These are phyloP conservation scores for Sylvilagus bachmani DNA, from an alignment of 2,113 vertebrate species.

Conservation along the genomic window DNA sequence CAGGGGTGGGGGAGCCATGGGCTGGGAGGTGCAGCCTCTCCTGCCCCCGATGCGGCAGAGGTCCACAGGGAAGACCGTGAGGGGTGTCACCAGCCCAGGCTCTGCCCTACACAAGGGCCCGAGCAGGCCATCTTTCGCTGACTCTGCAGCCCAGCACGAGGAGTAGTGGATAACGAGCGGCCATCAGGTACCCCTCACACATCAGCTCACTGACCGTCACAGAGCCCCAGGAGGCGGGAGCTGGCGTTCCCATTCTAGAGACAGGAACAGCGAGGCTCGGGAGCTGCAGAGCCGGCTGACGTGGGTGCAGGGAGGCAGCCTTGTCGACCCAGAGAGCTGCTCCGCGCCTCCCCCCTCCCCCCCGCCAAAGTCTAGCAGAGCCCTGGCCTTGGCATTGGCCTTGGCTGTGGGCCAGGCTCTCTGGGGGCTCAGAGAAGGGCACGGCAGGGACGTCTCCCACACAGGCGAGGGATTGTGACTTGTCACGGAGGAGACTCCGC, in stretches of 20 bases:
- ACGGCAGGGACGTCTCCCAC: constrained; percentile 66
- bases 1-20: too few relatives aligned
- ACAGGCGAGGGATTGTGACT: constrained; percentile 58
- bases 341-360: too few relatives aligned
- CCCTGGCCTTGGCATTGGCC: not conserved
- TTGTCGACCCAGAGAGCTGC: not conserved
- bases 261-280: not conserved
- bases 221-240: rapidly evolving
- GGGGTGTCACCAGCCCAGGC: not conserved
- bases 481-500: constrained; percentile 62
- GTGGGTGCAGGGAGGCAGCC: not conserved
- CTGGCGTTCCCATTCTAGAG: not conserved
- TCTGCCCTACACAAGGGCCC: not conserved
- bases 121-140: not conserved
- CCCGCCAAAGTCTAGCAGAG: not conserved
- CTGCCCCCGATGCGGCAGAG: rapidly evolving
- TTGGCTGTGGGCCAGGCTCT: not conserved
- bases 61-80: rapidly evolving
- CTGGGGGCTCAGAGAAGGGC: constrained; percentile 6
- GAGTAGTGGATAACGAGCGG: too few relatives aligned
- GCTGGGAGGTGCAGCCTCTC: not conserved
- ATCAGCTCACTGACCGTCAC: not conserved
- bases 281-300: not conserved
- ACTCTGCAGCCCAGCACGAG: too few relatives aligned
- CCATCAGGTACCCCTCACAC: not conserved